Evolutionary conservation across 2,113 vertebrate species (phyloP), one percentile per base, ranked within the genome.

Genomic region (Erpornis zantholeuca): DNA sequence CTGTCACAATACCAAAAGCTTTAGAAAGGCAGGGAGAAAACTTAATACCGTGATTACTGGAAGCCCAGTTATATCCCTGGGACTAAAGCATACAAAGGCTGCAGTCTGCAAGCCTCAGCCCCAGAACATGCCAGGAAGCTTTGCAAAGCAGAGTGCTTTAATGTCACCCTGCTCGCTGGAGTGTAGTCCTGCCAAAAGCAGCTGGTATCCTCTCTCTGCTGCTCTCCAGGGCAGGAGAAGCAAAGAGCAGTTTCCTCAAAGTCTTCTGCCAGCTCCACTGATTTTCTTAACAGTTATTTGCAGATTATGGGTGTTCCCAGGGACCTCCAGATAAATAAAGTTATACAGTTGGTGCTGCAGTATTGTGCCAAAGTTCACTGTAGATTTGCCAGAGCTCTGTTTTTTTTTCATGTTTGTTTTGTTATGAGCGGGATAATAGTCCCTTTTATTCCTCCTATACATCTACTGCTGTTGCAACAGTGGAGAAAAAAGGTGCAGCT

Each of bases 111-210:
- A 87, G 84, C 85, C 85, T 95, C 90, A 93, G 86, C 50, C 54
- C 57, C 86, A 72, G 84, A 96, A 89, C 70, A 95, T 76, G 73
- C 86, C 94, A 91, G 89, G 81, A 89, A 96, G 89, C 94, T 96
- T 91, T 96, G 91, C 70, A 87, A 78, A 96, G 60, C 91, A 92
- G 53, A 92, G 75, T 82, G 93, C 70, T 93, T 95, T 94, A 91
- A 92, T 94, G 94, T 96, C 87, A 94, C 82, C 78, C 93, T 82
- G 89, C 66, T 92, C 9, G 0, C 78, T 91, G 91, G 81, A 91
- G 81, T 91, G 91, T 86, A 92, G 77, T 88, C 81, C 57, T 92
- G 91, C 87, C 93, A 95, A 92, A 95, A 68, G 44, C 84, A 82
- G 87, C 38, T 86, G 86, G 44, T 84, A 78, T 86, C 72, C 76